Percentiles rank a stretch among this genome's conserved stretches.
phyloP scores from a whole-genome alignment of 2,113 vertebrate genomes.

The Opisthocomus hoazin region DNA sequence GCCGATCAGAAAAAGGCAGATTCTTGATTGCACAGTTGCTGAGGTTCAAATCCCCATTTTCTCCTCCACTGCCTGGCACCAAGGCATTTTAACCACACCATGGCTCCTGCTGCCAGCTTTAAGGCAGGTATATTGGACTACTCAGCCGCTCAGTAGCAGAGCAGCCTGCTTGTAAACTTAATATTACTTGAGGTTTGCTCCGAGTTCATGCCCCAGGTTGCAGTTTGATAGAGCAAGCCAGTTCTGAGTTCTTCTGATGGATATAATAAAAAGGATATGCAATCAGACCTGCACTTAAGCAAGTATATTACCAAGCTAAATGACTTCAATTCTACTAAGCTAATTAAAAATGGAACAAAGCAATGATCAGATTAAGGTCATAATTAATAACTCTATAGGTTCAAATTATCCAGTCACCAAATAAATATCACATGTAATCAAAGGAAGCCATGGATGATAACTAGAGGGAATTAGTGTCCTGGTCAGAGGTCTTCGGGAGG shows the following conservation, averaged over 20 bases:
- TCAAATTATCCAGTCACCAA: constrained; percentile 36
- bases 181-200: neutral
- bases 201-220: constrained; percentile 17
- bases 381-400: constrained; percentile 56
- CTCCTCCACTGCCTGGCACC: neutral
- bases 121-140: neutral
- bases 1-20: neutral
- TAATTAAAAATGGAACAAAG: constrained; percentile 65
- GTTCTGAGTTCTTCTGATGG: neutral
- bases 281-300: constrained; percentile 33
- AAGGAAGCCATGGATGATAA: neutral
- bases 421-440: constrained; percentile 12
- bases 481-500: neutral
- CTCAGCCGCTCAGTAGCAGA: neutral
- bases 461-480: neutral
- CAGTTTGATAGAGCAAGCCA: neutral
- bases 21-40: neutral
- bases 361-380: constrained; percentile 53
- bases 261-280: constrained; percentile 33
- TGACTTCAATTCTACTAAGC: constrained; percentile 39
- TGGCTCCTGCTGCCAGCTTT: neutral
- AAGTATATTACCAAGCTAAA: constrained; percentile 34
- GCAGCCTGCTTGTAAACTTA: neutral
- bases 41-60: neutral
- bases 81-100: neutral